Percentiles rank a stretch among this genome's conserved stretches.
Conservation (phyloP, 2,888 invertebrate genomes). For the Nesidiocoris tenuis region DNA sequence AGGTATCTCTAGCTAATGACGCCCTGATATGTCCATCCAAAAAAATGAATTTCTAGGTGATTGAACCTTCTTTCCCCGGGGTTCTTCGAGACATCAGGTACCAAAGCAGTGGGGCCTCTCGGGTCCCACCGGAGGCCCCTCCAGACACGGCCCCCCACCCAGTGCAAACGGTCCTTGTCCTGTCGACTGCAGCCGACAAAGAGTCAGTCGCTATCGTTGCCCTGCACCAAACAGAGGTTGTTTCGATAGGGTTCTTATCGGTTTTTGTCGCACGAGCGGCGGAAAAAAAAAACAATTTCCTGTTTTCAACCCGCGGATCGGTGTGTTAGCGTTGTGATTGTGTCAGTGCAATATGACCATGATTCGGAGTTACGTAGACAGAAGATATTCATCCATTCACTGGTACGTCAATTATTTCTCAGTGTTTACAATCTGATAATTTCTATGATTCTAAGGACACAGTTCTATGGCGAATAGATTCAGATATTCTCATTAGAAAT, state of each 20-base stretch:
- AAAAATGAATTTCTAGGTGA: not conserved
- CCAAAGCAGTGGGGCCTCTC: not conserved
- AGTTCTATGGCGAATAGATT: no score
- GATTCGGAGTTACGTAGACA: constrained; percentile 39
- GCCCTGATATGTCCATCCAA: no score
- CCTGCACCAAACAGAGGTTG: not conserved
- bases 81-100: not conserved
- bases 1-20: no score
- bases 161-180: not conserved
- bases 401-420: no score
- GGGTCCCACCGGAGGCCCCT: not conserved
- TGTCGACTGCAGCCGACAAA: constrained; percentile 1
- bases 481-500: no score
- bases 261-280: not conserved
- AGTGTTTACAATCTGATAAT: no score
- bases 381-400: constrained; percentile 39
- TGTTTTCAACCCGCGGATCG: not conserved
- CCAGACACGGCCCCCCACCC: not conserved
- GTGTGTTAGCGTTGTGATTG: constrained; percentile 31
- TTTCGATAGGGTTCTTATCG: not conserved
- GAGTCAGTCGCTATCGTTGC: constrained; percentile 18
- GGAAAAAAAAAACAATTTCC: not conserved
- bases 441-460: no score
- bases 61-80: not conserved
- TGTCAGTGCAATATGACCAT: constrained; percentile 38